phyloP scores from a whole-genome alignment of 2,888 invertebrate genomes.

The Mythimna albipuncta region DNA sequence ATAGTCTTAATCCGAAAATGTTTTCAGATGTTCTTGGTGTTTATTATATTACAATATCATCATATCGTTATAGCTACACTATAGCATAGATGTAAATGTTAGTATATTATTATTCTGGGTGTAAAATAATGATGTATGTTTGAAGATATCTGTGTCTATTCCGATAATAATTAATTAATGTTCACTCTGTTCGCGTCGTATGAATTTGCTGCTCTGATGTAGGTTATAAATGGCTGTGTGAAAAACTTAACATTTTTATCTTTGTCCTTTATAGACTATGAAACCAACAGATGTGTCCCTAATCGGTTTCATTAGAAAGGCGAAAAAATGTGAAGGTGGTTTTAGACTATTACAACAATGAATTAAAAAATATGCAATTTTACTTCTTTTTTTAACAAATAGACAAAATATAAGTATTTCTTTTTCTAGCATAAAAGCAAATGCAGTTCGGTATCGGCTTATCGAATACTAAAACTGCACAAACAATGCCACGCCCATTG shows the following conservation, averaged over 20 bases:
- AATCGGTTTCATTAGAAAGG: too few relatives aligned
- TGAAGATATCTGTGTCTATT: constrained; percentile 3
- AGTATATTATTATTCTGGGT: neutral
- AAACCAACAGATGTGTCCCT: too few relatives aligned
- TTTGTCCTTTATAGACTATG: too few relatives aligned
- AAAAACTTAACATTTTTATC: too few relatives aligned
- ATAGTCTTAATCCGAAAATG: constrained; percentile 24
- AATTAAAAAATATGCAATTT: too few relatives aligned
- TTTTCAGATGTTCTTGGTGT: constrained; percentile 33
- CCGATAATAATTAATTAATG: constrained; percentile 23
- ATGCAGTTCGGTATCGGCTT: too few relatives aligned
- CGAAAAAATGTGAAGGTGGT: too few relatives aligned
- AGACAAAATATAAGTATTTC: too few relatives aligned
- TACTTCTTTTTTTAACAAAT: too few relatives aligned
- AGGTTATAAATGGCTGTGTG: neutral
- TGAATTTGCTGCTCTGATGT: neutral
- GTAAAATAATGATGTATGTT: constrained; percentile 1
- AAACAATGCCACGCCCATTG: neutral
- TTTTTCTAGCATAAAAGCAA: too few relatives aligned
- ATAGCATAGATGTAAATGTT: constrained; percentile 23
- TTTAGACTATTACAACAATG: too few relatives aligned
- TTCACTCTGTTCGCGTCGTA: neutral
- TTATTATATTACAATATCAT: constrained; percentile 16
- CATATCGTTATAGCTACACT: constrained; percentile 1
- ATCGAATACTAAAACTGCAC: neutral